Evolutionary conservation across 2,113 vertebrate species (phyloP).

Genomic region (Dromaius novaehollandiae): DNA sequence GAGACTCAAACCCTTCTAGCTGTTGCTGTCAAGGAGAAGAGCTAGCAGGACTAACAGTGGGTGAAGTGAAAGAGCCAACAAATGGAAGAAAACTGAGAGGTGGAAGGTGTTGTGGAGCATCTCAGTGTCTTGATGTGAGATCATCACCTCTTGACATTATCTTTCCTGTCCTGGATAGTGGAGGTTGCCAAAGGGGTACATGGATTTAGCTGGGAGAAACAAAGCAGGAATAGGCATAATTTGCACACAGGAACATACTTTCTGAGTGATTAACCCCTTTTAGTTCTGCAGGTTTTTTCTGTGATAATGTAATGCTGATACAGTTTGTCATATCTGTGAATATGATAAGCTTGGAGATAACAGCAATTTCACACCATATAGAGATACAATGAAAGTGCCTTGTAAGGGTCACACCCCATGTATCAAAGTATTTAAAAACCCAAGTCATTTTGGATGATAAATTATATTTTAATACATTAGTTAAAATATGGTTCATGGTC

Average conservation of each 20-base stretch:
- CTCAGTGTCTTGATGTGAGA: neutral
- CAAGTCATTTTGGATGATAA: conserved; percentile 60
- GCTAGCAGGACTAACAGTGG: neutral
- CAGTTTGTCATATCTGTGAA: neutral
- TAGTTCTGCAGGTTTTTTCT: neutral
- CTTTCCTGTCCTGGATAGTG: neutral
- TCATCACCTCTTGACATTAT: neutral
- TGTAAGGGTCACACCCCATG: conserved; percentile 13
- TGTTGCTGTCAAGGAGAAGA: neutral
- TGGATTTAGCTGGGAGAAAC: neutral
- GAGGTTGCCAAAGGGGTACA: neutral
- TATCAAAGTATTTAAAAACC: conserved; percentile 33
- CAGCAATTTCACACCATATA: conserved; percentile 4
- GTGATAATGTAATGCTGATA: neutral
- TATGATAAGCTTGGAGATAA: neutral
- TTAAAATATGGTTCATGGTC: conserved; percentile 63
- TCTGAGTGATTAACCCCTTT: neutral
- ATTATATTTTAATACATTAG: conserved; percentile 67
- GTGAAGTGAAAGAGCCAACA: neutral
- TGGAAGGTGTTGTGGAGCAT: neutral
- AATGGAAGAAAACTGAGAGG: neutral
- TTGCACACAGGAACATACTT: neutral
- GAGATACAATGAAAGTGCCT: neutral
- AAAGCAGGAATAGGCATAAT: neutral
- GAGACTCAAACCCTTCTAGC: neutral